A percentile compares a stretch with the other conserved stretches of the same genome.
phyloP scores from a whole-genome alignment of 2,888 invertebrate genomes.

The Lagria hirta region DNA sequence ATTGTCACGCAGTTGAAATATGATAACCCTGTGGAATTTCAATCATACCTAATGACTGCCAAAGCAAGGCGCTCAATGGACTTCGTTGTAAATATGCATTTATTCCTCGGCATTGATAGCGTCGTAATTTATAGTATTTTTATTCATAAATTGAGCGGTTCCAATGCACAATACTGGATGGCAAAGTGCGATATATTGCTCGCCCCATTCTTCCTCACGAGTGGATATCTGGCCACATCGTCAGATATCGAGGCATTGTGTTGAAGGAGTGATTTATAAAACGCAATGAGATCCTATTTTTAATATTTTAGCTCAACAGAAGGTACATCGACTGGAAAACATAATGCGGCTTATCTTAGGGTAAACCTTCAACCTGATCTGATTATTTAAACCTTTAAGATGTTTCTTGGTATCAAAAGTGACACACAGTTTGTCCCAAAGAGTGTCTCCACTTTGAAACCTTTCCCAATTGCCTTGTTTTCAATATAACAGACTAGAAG shows the following conservation, averaged over 20 bases:
- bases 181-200: slow-evolving; percentile 45
- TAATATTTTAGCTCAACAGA: slow-evolving; percentile 43
- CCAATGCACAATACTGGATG: slow-evolving; percentile 45
- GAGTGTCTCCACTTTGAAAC: too few relatives aligned
- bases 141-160: slow-evolving; percentile 51
- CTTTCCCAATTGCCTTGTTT: too few relatives aligned
- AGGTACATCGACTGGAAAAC: slow-evolving; percentile 44
- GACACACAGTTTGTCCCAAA: too few relatives aligned
- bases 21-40: slow-evolving; percentile 31
- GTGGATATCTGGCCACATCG: slow-evolving; percentile 44
- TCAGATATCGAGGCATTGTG: slow-evolving; percentile 47
- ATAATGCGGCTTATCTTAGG: slow-evolving; percentile 39
- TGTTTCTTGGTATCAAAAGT: too few relatives aligned
- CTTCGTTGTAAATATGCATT: slow-evolving; percentile 47
- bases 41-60: slow-evolving; percentile 37
- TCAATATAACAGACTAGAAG: too few relatives aligned
- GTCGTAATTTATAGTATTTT: slow-evolving; percentile 50
- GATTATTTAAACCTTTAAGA: too few relatives aligned
- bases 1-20: too few relatives aligned
- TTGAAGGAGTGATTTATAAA: slow-evolving; percentile 50
- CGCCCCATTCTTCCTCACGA: slow-evolving; percentile 44
- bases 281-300: slow-evolving; percentile 47
- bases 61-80: slow-evolving; percentile 33
- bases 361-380: slow-evolving; percentile 12
- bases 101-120: slow-evolving; percentile 48